These are phyloP conservation scores for Priocnemis perturbator DNA, from an alignment of 2,888 invertebrate species.

Conservation along the genomic window DNA sequence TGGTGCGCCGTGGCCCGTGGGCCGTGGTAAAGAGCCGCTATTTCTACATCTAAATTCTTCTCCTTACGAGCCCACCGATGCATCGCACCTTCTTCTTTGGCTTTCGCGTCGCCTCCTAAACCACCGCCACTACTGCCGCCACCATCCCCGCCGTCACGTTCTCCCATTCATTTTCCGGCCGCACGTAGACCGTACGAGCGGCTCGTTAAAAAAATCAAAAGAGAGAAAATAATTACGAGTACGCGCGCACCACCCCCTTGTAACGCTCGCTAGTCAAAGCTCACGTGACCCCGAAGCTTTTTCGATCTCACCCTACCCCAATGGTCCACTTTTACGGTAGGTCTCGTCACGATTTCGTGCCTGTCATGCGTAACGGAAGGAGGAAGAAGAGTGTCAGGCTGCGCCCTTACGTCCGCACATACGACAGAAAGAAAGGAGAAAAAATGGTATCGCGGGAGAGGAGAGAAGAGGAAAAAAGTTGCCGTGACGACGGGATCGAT, in stretches of 20 bases:
- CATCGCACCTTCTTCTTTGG: conserved; percentile 9
- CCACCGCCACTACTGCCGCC: conserved; percentile 25
- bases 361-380: conserved; percentile 54
- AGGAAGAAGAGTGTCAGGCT: conserved; percentile 12
- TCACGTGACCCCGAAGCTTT: conserved; percentile 51
- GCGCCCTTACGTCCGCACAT: not conserved
- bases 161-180: conserved; percentile 29
- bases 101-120: not conserved
- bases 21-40: conserved; percentile 19
- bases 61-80: not conserved
- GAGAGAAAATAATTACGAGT: conserved; percentile 56
- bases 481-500: conserved; percentile 49
- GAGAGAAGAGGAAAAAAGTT: conserved; percentile 35
- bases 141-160: conserved; percentile 6
- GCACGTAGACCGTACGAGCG: conserved; percentile 30
- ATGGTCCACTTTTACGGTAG: conserved; percentile 59
- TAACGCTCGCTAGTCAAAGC: conserved; percentile 60
- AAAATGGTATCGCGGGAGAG: conserved; percentile 29
- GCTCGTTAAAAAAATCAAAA: conserved; percentile 55
- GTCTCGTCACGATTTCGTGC: conserved; percentile 58
- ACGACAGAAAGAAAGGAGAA: conserved; percentile 15
- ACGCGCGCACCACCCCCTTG: conserved; percentile 48
- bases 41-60: conserved; percentile 6
- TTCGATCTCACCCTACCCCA: conserved; percentile 47
- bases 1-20: not conserved